A percentile compares a stretch with the other conserved stretches of the same genome.
Conservation (phyloP, 2,888 invertebrate species). For the Phyllotreta striolata region DNA sequence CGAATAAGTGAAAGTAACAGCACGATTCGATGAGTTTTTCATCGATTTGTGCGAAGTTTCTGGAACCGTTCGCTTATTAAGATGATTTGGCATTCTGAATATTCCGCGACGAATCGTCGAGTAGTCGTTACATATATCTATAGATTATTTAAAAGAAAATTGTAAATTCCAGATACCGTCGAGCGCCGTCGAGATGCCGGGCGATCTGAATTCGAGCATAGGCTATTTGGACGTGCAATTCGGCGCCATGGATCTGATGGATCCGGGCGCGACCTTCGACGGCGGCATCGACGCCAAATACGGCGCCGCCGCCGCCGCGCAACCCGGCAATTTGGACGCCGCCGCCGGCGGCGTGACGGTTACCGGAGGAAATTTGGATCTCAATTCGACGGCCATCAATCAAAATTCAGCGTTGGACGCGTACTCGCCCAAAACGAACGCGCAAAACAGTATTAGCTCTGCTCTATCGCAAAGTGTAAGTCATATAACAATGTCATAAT, state of each 20-base stretch:
- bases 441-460: conserved; percentile 61
- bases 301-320: conserved; percentile 56
- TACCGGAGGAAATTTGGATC: conserved; percentile 51
- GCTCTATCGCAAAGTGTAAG: conserved; percentile 59
- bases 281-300: conserved; percentile 61
- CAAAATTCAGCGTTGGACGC: conserved; percentile 64
- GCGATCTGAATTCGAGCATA: conserved; percentile 78
- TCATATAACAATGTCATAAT: no score
- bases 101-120: neutral
- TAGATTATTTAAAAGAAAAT: conserved; percentile 6
- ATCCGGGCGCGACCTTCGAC: conserved; percentile 61
- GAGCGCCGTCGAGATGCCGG: conserved; percentile 96
- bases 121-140: no score
- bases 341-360: conserved; percentile 53
- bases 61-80: conserved; percentile 24
- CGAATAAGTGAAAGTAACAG: conserved; percentile 18
- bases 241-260: conserved; percentile 82
- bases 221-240: conserved; percentile 92
- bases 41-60: conserved; percentile 27
- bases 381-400: conserved; percentile 56
- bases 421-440: conserved; percentile 55
- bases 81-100: conserved; percentile 43
- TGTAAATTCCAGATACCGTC: conserved; percentile 78
- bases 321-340: conserved; percentile 42
- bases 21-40: conserved; percentile 39